phyloP scores from a whole-genome alignment of 2,888 invertebrate species.

The Alcis repandata region DNA sequence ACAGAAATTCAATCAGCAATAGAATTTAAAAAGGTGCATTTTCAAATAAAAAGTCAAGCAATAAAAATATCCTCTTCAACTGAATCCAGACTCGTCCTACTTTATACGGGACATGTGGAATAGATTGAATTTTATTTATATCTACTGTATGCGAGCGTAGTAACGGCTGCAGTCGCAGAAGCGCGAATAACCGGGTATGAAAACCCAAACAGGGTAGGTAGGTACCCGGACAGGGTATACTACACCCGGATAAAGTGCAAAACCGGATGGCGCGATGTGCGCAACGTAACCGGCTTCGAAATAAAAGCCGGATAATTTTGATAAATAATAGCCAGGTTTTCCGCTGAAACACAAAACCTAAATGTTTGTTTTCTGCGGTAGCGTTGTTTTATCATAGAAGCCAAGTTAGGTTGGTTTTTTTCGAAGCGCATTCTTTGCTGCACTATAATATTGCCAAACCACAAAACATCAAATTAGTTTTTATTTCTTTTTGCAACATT shows the following conservation, averaged over 20 bases:
- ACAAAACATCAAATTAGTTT: too few relatives aligned
- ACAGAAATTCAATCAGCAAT: not conserved
- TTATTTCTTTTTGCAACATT: too few relatives aligned
- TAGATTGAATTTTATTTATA: slow-evolving; percentile 25
- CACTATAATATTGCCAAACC: too few relatives aligned
- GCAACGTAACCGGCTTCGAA: slow-evolving; percentile 11
- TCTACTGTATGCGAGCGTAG: slow-evolving; percentile 3
- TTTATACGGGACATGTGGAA: slow-evolving; percentile 18
- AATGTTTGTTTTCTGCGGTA: not conserved
- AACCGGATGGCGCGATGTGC: slow-evolving; percentile 34
- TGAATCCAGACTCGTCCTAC: slow-evolving; percentile 6
- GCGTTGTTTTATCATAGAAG: not conserved
- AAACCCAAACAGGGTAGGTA: too few relatives aligned
- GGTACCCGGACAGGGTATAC: too few relatives aligned
- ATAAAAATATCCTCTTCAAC: slow-evolving; percentile 4
- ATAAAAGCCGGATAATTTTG: slow-evolving; percentile 39
- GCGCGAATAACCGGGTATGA: not conserved
- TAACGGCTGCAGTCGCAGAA: slow-evolving; percentile 20
- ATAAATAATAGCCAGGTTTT: slow-evolving; percentile 38
- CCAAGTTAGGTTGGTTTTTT: not conserved
- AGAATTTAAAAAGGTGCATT: not conserved
- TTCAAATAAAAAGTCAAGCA: not conserved
- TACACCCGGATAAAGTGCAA: not conserved
- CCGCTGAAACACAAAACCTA: slow-evolving; percentile 17
- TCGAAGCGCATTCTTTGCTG: not conserved